Percentiles rank a stretch among this genome's conserved stretches.
phyloP scores from a whole-genome alignment of 2,888 invertebrate genomes.

The Rhorus exstirpatorius region DNA sequence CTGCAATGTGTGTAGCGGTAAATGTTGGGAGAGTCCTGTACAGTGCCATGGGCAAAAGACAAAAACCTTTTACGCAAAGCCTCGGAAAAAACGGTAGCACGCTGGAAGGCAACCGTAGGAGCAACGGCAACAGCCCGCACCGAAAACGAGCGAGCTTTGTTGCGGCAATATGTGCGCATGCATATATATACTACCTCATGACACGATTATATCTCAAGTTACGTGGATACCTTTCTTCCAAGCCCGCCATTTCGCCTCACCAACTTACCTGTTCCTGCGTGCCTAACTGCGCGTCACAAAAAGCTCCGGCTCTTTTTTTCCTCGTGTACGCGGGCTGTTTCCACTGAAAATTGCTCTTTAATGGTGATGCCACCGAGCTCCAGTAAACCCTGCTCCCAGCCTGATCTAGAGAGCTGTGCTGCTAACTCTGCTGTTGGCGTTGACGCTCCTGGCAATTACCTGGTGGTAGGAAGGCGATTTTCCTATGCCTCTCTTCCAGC shows the following conservation, averaged over 20 bases:
- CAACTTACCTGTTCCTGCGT: constrained; percentile 75
- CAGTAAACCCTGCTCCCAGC: constrained; percentile 31
- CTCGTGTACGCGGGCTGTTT: constrained; percentile 27
- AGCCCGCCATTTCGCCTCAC: constrained; percentile 68
- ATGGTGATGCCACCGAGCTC: constrained; percentile 68
- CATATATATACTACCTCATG: constrained; percentile 27
- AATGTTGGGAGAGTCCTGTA: constrained; percentile 26
- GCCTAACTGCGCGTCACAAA: constrained; percentile 72
- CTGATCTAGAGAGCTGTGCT: constrained; percentile 23
- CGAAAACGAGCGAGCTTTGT: constrained; percentile 32
- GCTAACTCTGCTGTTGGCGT: constrained; percentile 54
- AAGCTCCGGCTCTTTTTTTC: constrained; percentile 67
- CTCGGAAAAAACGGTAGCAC: constrained; percentile 22
- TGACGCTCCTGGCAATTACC: constrained; percentile 71
- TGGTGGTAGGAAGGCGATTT: constrained; percentile 38
- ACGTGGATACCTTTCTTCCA: constrained; percentile 5
- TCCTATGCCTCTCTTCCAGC: constrained; percentile 55
- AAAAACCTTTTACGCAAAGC: constrained; percentile 57
- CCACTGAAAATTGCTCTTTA: constrained; percentile 72
- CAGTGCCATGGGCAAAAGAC: constrained; percentile 14
- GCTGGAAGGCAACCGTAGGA: constrained; percentile 11
- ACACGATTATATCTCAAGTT: constrained; percentile 16
- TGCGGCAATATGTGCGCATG: constrained; percentile 13
- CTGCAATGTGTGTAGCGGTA: constrained; percentile 24
- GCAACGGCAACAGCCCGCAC: constrained; percentile 11